Evolutionary conservation across 2,113 vertebrate genomes (phyloP), one percentile per base, ranked within the genome.

Genomic region (Turnix velox): DNA sequence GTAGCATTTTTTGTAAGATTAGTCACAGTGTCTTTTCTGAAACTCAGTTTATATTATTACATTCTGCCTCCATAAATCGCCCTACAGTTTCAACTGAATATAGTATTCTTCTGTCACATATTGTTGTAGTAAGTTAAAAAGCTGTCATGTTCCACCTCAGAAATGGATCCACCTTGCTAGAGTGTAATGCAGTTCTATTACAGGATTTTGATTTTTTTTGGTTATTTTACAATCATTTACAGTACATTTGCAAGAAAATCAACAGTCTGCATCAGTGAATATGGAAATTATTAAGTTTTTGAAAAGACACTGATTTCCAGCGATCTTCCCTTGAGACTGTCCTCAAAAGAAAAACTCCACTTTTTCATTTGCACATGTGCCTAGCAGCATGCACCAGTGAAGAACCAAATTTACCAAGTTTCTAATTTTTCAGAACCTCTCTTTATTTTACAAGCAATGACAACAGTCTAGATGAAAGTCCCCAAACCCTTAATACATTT

Each of bases 41-140:
- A 96, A 96, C 90, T 90, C 94, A 96, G 92, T 97, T 96, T 95
- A 91, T 96, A 94, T 95, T 96, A 95, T 96, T 97, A 92, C 89
- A 91, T 96, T 95, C 95, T 94, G 71, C 87, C 91, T 92, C 85
- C 93, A 95, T 96, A 97, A 97, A 96, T 97, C 61, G 92, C 93
- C 87, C 87, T 90, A 73, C 0, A 1, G 82, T 95, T 91, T 95
- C 94, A 92, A 90, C 46, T 83, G 93, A 88, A 89, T 94, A 61
- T 92, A 61, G 86, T 90, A 84, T 90, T 96, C 87, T 90, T 95
- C 93, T 95, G 93, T 94, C 95, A 94, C 75, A 79, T 89, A 91
- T 52, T 83, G 82, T 96, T 95, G 89, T 83, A 96, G 68, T 45
- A 87, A 92, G 91, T 92, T 93, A 91, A 96, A 93, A 96, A 94